phyloP scores from a whole-genome alignment of 2,113 vertebrate species.

The Cacatua alba region DNA sequence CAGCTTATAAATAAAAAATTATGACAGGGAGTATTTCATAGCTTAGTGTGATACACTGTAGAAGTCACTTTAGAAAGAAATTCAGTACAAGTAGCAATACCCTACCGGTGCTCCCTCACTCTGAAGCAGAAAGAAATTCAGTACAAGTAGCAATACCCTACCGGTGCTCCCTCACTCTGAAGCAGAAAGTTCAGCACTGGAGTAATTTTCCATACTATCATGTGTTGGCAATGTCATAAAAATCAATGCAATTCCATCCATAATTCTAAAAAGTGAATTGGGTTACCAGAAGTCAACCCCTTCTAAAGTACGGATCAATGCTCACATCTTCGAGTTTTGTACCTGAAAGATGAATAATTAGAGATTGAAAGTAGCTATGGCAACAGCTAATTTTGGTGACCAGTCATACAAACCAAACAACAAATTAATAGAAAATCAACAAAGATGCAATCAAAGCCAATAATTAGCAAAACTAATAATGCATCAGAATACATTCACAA shows the following conservation, averaged over 20 bases:
- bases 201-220: not conserved
- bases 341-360: not conserved
- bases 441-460: not conserved
- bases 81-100: not conserved
- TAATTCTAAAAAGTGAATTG: not conserved
- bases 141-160: not conserved
- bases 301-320: not conserved
- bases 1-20: not conserved
- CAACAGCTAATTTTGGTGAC: not conserved
- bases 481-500: not conserved
- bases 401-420: not conserved
- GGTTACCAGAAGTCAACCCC: not conserved
- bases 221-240: not conserved
- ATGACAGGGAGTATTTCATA: not conserved
- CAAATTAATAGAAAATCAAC: not conserved
- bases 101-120: not conserved
- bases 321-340: not conserved
- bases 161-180: not conserved
- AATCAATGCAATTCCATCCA: constrained; percentile 27
- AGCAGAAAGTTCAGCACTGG: constrained; percentile 10
- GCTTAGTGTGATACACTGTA: not conserved
- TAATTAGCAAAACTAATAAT: not conserved
- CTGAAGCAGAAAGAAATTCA: constrained; percentile 10
- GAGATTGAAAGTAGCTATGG: not conserved
- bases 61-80: constrained; percentile 18